Base-by-base conservation (phyloP, 2,797 vertebrate genomes). In the Melopsittacus undulatus region DNA sequence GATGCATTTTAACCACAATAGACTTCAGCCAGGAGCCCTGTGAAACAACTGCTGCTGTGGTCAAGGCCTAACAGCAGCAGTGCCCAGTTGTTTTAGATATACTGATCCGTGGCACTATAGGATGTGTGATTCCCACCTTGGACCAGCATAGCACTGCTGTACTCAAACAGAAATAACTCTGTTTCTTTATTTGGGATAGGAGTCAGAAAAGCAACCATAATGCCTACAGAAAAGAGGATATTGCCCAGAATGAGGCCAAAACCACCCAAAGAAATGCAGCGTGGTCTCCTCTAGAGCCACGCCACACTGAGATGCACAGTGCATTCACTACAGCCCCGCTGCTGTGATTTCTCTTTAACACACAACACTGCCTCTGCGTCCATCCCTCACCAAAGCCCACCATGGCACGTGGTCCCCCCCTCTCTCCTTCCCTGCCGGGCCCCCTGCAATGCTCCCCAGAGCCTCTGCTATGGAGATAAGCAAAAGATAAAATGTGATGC, bases 1-100 rank as follows among this genome's bases (percentile, higher is more conserved):
- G 96, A 97, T 97, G 94, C 92, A 93, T 97, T 98, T 97, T 97
- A 97, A 97, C 96, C 96, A 97, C 96, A 92, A 72, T 7, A 95
- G 95, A 95, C 85, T 85, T 94, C 86, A 96, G 92, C 85, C 51
- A 26, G 85, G 94, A 43, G 89, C 84, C 92, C 77, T 89, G 95
- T 67, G 88, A 95, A 97, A 93, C 27, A 61, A 89, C 24, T 16
- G 75, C 83, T 2, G 30, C 92, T 59, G 90, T 38, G 95, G 97
- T 95, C 97, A 94, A 94, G 74, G 69, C 83, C 2, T 7, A 94
- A 83, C 68, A 40, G 66, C 82, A 92, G 61, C 42, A 61, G 57
- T 73, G 68, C 17, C 27, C 23, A 84, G 68, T 89, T 73, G 92
- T 52, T 95, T 94, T 34, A 89, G 48, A 96, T 80, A 80, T 83